Evolutionary conservation across 2,888 invertebrate genomes (phyloP).

Genomic region (Leucophenga maculata): DNA sequence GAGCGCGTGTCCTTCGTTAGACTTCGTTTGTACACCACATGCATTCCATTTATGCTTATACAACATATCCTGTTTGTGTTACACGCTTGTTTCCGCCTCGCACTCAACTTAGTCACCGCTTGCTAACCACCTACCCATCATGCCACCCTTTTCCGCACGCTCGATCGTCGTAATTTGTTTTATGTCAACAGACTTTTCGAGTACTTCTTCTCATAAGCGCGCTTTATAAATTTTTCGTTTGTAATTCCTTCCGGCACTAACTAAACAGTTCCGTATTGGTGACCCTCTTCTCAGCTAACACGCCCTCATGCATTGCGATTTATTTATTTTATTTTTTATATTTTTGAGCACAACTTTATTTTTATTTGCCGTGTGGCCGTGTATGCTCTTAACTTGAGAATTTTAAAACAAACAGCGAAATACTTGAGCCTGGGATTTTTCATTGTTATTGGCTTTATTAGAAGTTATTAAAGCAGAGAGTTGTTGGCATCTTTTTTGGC

Average conservation of each 20-base stretch:
- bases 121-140: too few relatives aligned
- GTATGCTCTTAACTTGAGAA: slow-evolving; percentile 3
- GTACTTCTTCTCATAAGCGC: neutral
- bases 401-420: slow-evolving; percentile 22
- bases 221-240: slow-evolving; percentile 10
- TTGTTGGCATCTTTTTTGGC: neutral
- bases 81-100: slow-evolving; percentile 49
- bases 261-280: too few relatives aligned
- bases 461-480: slow-evolving; percentile 30
- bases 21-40: slow-evolving; percentile 28
- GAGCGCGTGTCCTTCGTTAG: slow-evolving; percentile 65
- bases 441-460: slow-evolving; percentile 52
- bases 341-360: neutral
- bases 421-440: slow-evolving; percentile 45
- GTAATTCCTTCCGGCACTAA: neutral
- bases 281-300: too few relatives aligned
- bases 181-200: slow-evolving; percentile 56
- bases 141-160: too few relatives aligned
- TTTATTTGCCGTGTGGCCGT: slow-evolving; percentile 14
- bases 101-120: slow-evolving; percentile 14
- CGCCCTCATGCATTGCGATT: neutral
- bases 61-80: slow-evolving; percentile 41
- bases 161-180: slow-evolving; percentile 55
- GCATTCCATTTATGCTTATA: slow-evolving; percentile 34
- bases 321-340: neutral